Conservation (phyloP, 2,888 invertebrate genomes). For the Fragum fragum region DNA sequence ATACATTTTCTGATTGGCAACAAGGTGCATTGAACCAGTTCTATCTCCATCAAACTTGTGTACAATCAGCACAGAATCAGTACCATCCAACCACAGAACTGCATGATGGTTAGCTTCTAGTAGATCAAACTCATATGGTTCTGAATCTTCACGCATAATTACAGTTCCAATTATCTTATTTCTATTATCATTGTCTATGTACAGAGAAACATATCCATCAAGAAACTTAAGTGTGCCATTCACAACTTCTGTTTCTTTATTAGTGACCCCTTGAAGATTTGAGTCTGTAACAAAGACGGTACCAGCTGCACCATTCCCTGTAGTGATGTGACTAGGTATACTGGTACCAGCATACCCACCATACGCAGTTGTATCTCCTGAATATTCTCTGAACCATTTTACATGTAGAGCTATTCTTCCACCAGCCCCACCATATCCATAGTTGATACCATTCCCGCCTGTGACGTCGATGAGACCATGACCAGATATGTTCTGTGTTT, state of each 20-base stretch:
- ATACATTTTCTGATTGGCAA: constrained; percentile 68
- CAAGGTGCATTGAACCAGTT: constrained; percentile 76
- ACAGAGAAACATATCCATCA: constrained; percentile 70
- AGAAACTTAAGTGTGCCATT: constrained; percentile 55
- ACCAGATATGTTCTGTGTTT: constrained; percentile 77
- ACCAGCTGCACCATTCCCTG: constrained; percentile 74
- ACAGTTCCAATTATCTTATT: constrained; percentile 73
- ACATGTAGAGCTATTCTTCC: constrained; percentile 77
- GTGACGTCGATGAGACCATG: constrained; percentile 74
- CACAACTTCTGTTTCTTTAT: constrained; percentile 59
- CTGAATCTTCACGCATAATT: constrained; percentile 68
- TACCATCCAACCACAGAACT: constrained; percentile 71
- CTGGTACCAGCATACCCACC: constrained; percentile 71
- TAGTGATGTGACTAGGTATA: constrained; percentile 42
- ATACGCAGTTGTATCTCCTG: constrained; percentile 70
- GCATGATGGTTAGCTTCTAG: constrained; percentile 77
- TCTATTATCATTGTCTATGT: constrained; percentile 77
- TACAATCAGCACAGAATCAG: constrained; percentile 66
- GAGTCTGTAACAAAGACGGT: constrained; percentile 74
- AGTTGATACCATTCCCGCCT: constrained; percentile 70
- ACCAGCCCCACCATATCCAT: constrained; percentile 76
- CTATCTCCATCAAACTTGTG: constrained; percentile 78
- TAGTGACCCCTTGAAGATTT: constrained; percentile 56
- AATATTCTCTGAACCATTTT: constrained; percentile 72
- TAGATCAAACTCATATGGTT: constrained; percentile 63